phyloP scores from a whole-genome alignment of 2,888 invertebrate genomes.

The Melinaea marsaeus region DNA sequence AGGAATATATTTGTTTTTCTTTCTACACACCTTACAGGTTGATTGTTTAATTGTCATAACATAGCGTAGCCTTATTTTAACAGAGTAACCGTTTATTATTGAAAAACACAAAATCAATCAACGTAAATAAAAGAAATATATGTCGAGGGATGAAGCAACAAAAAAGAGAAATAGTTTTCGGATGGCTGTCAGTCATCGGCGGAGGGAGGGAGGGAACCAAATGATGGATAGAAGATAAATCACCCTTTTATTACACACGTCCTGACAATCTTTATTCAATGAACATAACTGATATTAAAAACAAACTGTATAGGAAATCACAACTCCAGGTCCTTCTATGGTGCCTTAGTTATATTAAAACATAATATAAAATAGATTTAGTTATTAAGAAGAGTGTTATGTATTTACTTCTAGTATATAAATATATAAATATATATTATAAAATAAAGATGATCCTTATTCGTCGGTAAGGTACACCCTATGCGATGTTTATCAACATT shows the following conservation, averaged over 20 bases:
- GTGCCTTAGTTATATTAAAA: no score
- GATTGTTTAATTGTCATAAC: no score
- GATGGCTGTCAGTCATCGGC: constrained; percentile 38
- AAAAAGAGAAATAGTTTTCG: constrained; percentile 32
- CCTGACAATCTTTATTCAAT: background rate
- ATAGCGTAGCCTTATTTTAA: no score
- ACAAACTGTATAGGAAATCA: no score
- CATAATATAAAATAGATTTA: no score
- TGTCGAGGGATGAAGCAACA: constrained; percentile 28
- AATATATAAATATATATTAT: no score
- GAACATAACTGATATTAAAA: background rate
- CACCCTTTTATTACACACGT: constrained; percentile 34
- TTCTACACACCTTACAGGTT: no score
- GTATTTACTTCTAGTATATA: no score
- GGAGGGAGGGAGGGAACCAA: constrained; percentile 42
- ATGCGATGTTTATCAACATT: constrained; percentile 18
- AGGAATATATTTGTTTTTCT: no score
- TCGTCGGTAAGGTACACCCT: constrained; percentile 10
- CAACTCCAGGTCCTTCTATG: no score
- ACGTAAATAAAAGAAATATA: constrained; percentile 23
- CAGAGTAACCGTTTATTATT: background rate
- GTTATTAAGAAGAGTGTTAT: no score
- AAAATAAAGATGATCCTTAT: background rate
- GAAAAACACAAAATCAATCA: constrained; percentile 19
- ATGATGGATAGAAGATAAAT: constrained; percentile 52